These are phyloP conservation scores for Phoenicopterus ruber DNA, from an alignment of 2,113 vertebrate species.

Conservation along the genomic window DNA sequence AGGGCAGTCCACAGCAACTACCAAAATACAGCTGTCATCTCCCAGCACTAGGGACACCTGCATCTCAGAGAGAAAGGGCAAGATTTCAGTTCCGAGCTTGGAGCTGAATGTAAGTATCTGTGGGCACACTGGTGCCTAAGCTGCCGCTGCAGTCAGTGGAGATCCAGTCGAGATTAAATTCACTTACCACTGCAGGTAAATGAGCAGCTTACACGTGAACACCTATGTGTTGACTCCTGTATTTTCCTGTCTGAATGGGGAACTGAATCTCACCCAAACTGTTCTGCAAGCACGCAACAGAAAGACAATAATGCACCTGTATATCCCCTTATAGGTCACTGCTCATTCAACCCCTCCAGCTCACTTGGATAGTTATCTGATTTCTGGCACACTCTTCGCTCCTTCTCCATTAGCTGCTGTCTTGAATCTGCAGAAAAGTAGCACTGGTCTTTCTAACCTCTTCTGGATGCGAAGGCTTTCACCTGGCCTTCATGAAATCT, in stretches of 20 bases:
- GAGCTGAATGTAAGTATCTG: neutral
- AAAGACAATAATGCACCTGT: neutral
- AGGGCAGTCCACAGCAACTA: neutral
- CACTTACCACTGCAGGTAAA: neutral
- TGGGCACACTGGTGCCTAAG: neutral
- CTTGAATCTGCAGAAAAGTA: neutral
- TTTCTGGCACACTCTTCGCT: neutral
- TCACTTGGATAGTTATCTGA: neutral
- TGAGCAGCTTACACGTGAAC: neutral
- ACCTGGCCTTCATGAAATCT: neutral
- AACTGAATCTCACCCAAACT: neutral
- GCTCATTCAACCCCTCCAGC: neutral
- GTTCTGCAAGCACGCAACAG: neutral
- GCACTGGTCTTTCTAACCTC: neutral
- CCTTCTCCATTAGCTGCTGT: neutral
- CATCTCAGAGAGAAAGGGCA: neutral
- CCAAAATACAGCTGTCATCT: neutral
- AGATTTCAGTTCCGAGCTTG: neutral
- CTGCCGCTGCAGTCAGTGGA: neutral
- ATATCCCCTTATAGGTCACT: neutral
- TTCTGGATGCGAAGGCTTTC: neutral
- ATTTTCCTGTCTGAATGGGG: neutral
- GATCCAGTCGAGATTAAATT: neutral
- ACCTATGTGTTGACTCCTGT: neutral
- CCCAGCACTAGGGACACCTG: accelerated